phyloP scores from a whole-genome alignment of 2,797 vertebrate species.

The Gymnodraco acuticeps region DNA sequence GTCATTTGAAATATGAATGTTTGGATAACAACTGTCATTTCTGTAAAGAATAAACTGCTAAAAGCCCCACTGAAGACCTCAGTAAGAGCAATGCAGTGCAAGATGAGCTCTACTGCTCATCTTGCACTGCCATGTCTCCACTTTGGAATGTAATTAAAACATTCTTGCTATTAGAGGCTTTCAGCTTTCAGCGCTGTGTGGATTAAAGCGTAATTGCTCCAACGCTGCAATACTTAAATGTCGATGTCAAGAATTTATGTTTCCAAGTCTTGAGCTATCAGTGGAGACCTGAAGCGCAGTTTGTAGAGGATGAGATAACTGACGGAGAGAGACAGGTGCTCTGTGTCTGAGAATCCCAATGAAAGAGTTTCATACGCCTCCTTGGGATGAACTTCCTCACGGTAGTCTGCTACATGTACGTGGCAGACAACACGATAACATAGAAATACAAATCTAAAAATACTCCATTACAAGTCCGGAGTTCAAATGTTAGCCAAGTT shows the following conservation, averaged over 20 bases:
- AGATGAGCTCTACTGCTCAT: conserved; percentile 35
- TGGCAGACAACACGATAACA: not conserved
- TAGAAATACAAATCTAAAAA: too few species aligned
- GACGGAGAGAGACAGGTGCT: conserved; percentile 74
- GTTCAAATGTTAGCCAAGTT: too few species aligned
- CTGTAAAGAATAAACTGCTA: conserved; percentile 1
- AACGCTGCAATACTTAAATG: conserved; percentile 45
- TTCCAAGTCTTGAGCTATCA: conserved; percentile 49
- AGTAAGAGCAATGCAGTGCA: conserved; percentile 23
- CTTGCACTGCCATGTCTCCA: conserved; percentile 32
- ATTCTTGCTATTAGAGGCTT: conserved; percentile 59
- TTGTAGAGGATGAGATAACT: conserved; percentile 52
- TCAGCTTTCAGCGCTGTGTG: conserved; percentile 37
- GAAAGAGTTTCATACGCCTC: conserved; percentile 39
- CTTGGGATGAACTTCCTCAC: conserved; percentile 33
- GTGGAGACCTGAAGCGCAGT: conserved; percentile 45
- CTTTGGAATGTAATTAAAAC: conserved; percentile 73
- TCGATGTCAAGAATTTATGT: conserved; percentile 34
- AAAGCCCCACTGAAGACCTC: conserved; percentile 7
- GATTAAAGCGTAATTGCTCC: conserved; percentile 63
- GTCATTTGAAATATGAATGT: not conserved
- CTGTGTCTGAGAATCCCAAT: conserved; percentile 59
- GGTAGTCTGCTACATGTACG: conserved; percentile 13
- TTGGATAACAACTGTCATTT: conserved; percentile 9
- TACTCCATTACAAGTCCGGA: too few species aligned